Percentiles rank a stretch among this genome's conserved stretches.
Evolutionary conservation across 1,140 invertebrate species (phyloP).

Genomic region (Macrobrachium nipponense): DNA sequence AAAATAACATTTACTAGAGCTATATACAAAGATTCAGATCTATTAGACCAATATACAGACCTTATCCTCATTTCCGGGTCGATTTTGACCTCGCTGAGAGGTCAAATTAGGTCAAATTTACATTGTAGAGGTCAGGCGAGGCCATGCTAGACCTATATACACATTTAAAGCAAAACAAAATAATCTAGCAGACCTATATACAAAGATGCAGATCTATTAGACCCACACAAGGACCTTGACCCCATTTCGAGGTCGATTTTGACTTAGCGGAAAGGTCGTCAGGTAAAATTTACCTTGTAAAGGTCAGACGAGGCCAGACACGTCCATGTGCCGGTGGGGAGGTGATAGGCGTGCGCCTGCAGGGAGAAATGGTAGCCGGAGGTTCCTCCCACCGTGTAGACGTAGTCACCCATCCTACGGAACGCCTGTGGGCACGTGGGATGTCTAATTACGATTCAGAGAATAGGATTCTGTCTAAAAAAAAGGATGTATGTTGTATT

Average conservation of each 20-base stretch:
- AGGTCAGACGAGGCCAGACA: constrained; percentile 3
- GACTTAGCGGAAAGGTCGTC: no score
- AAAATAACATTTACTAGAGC: no score
- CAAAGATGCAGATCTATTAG: background rate
- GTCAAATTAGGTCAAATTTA: no score
- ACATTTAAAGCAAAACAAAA: background rate
- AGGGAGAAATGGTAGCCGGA: constrained; percentile 46
- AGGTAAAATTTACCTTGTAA: constrained; percentile 28
- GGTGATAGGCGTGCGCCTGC: constrained; percentile 43
- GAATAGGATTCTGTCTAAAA: background rate
- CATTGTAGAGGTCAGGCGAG: background rate
- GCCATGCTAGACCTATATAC: background rate
- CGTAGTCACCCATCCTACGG: constrained; percentile 12
- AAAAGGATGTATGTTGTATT: no score
- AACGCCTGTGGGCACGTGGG: background rate
- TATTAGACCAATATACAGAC: no score
- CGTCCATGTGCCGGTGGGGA: constrained; percentile 31
- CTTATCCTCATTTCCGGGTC: no score
- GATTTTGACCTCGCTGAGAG: no score
- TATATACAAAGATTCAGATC: no score
- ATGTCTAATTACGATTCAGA: background rate
- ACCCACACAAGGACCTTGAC: background rate
- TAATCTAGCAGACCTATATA: background rate
- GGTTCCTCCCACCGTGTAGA: constrained; percentile 40
- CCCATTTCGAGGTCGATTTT: background rate